phyloP scores from a whole-genome alignment of 2,797 vertebrate species.

The Lepilemur ruficaudatus region DNA sequence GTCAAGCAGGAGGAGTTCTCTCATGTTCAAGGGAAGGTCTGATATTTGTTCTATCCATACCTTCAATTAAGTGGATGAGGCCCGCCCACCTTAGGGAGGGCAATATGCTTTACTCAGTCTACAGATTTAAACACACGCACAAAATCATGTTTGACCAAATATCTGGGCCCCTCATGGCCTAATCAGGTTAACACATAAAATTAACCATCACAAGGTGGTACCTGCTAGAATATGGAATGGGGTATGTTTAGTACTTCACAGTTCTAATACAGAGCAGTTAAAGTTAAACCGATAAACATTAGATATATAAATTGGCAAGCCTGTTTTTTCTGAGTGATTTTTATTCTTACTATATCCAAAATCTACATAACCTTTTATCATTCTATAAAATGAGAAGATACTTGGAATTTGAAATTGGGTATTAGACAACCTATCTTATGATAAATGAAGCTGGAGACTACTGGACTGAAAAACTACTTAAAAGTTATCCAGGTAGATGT shows the following conservation, averaged over 20 bases:
- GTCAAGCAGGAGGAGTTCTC: neutral
- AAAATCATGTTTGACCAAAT: neutral
- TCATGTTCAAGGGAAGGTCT: too few species aligned
- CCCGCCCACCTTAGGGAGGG: neutral
- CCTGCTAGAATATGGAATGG: neutral
- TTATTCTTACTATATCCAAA: neutral
- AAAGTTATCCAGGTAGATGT: neutral
- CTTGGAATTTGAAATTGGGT: neutral
- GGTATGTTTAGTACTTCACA: neutral
- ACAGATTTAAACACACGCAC: neutral
- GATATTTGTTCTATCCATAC: neutral
- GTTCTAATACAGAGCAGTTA: neutral
- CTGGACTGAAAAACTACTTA: neutral
- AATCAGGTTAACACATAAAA: neutral
- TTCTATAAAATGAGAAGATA: slow-evolving; percentile 12
- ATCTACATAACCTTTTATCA: neutral
- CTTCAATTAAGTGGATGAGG: neutral
- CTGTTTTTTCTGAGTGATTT: neutral
- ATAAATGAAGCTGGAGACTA: neutral
- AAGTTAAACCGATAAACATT: neutral
- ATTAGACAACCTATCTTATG: neutral
- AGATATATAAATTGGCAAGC: neutral
- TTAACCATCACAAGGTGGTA: neutral
- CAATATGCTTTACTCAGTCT: neutral
- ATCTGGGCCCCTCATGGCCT: neutral